Evolutionary conservation across 2,888 invertebrate species (phyloP), one percentile per base, ranked within the genome.

Genomic region (Tetrapedia diversipes): DNA sequence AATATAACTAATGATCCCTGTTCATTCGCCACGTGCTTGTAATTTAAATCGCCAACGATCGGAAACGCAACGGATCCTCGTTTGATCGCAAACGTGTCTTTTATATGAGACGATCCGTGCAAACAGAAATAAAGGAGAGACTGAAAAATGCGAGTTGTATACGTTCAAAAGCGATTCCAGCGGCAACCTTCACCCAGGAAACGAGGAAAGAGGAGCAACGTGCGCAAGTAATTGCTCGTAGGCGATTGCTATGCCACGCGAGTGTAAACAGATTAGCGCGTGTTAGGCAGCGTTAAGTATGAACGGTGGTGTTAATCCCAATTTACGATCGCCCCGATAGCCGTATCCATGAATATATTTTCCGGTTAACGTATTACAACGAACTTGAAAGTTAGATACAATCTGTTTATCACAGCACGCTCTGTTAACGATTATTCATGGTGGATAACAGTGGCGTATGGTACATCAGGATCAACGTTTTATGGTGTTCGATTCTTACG

Each of bases 271-370:
- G 65, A 80, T 80, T 68, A 79, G 73, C 73, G 53, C 63, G 45
- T 73, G 69, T 79, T 76, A 76, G 70, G 56, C 56, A 61, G 63
- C 56, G 45, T 66, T 59, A 70, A 72, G 56, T 70, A 69, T 37
- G 47, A 51, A 49, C 64, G 43, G 10, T 59, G 72, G 51, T 67
- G 68, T 73, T 77, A 79, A 79, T 63, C 68, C 54, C 67, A 63
- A 79, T 81, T 81, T 81, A 81, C 76, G 76, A 76, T 64, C 70
- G 70, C 61, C 69, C 41, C 67, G 70, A 73, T 60, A 47, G 34
- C 41, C 41, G 41, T 57, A 63, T 45, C 45, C 49, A 49, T n/a
- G 39, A 51, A 72, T 53, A 57, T 64, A 66, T 45, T n/a, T 27
- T 47, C 2, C 29, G 22, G 34, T 68, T 43, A 29, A 3, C 39